These are phyloP conservation scores for Tetragonula carbonaria DNA, from an alignment of 2,888 invertebrate species.

Conservation along the genomic window DNA sequence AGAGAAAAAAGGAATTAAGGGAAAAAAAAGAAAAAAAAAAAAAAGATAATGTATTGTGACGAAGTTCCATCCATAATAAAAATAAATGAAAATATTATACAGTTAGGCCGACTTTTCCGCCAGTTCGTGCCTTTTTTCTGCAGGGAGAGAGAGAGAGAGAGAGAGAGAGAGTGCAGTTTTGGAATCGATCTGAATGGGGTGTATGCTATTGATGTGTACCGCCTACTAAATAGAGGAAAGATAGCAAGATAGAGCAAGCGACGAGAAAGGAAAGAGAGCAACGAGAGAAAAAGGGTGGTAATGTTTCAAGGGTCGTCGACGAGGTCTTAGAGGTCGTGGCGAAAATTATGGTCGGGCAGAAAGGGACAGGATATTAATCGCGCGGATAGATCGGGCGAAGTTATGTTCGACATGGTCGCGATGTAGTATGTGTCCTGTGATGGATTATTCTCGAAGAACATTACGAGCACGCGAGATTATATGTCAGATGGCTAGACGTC, in stretches of 20 bases:
- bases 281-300: background rate
- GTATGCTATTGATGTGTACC: slow-evolving; percentile 64
- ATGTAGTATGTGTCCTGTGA: slow-evolving; percentile 40
- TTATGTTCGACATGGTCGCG: slow-evolving; percentile 30
- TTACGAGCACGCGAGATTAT: slow-evolving; percentile 50
- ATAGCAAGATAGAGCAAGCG: background rate
- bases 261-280: slow-evolving; percentile 7
- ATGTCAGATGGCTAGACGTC: slow-evolving; percentile 21
- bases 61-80: slow-evolving; percentile 84
- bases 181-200: slow-evolving; percentile 64
- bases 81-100: slow-evolving; percentile 80
- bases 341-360: slow-evolving; percentile 31
- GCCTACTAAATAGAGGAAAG: slow-evolving; percentile 36
- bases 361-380: slow-evolving; percentile 35
- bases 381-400: slow-evolving; percentile 20
- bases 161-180: slow-evolving; percentile 61
- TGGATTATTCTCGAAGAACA: slow-evolving; percentile 61
- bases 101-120: slow-evolving; percentile 84
- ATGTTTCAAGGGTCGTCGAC: slow-evolving; percentile 17
- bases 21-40: slow-evolving; percentile 66
- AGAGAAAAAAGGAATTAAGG: slow-evolving; percentile 58
- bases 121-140: slow-evolving; percentile 84
- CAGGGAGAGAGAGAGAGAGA: slow-evolving; percentile 73
- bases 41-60: slow-evolving; percentile 83
- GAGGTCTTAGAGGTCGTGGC: slow-evolving; percentile 13